These are phyloP conservation scores for Drosophila sp. DNA, from an alignment of 1,140 invertebrate species.

Conservation along the genomic window DNA sequence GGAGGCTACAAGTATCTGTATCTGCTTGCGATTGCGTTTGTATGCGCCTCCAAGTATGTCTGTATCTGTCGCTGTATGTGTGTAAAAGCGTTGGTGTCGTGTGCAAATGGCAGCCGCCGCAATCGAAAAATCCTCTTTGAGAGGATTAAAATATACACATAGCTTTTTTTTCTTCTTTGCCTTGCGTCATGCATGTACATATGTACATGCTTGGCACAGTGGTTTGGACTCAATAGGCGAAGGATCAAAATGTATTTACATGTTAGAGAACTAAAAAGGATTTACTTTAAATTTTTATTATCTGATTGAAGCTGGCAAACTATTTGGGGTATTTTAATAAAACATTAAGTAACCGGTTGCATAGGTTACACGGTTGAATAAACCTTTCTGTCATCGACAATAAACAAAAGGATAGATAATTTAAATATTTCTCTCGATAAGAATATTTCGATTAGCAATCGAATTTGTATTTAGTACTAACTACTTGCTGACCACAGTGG, in stretches of 20 bases:
- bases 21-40: slow-evolving; percentile 45
- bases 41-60: slow-evolving; percentile 6
- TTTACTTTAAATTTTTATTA: background rate
- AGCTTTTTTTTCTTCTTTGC: slow-evolving; percentile 48
- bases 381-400: no score
- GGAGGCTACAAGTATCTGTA: slow-evolving; percentile 54
- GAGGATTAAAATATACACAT: slow-evolving; percentile 79
- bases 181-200: slow-evolving; percentile 39
- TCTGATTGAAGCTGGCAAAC: no score
- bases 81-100: slow-evolving; percentile 64
- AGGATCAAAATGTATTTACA: background rate
- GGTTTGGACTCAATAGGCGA: slow-evolving; percentile 24
- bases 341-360: no score
- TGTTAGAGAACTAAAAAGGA: background rate
- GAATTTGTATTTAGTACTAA: background rate
- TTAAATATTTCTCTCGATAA: background rate
- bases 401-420: no score
- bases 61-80: slow-evolving; percentile 21
- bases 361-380: no score
- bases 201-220: slow-evolving; percentile 65
- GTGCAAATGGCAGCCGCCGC: slow-evolving; percentile 69
- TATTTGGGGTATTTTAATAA: no score
- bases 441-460: background rate
- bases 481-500: slow-evolving; percentile 40
- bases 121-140: slow-evolving; percentile 82